phyloP scores from a whole-genome alignment of 2,113 vertebrate species.

The Hoplias malabaricus region DNA sequence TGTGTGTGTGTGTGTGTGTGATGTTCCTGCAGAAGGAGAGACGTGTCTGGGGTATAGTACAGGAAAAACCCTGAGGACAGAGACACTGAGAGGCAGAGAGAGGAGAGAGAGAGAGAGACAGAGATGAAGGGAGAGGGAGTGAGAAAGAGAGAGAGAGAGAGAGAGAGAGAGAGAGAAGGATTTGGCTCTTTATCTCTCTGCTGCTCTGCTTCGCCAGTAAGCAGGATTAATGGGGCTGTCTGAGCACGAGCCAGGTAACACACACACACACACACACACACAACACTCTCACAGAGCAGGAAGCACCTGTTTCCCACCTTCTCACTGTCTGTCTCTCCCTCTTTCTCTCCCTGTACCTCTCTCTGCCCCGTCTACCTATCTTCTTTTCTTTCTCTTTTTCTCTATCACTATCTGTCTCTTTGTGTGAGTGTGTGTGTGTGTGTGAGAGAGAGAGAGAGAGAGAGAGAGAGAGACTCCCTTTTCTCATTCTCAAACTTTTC shows the following conservation, averaged over 20 bases:
- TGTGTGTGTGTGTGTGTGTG: too few species aligned
- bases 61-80: too few species aligned
- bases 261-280: slow-evolving; percentile 44
- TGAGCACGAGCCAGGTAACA: slow-evolving; percentile 48
- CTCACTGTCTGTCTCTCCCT: background rate
- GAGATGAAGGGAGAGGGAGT: too few species aligned
- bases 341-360: background rate
- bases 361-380: background rate
- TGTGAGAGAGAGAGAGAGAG: background rate
- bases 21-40: background rate
- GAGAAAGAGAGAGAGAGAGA: background rate
- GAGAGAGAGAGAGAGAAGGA: background rate
- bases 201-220: slow-evolving; percentile 51
- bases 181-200: slow-evolving; percentile 54
- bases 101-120: background rate
- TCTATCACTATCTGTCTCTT: background rate
- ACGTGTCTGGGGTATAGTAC: background rate
- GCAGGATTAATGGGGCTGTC: slow-evolving; percentile 57
- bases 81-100: background rate
- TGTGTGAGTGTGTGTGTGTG: background rate
- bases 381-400: background rate
- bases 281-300: background rate
- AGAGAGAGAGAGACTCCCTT: too few species aligned
- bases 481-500: too few species aligned
- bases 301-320: slow-evolving; percentile 44